Base-by-base conservation (phyloP, 2,113 vertebrate genomes). In the Brienomyrus brachyistius region DNA sequence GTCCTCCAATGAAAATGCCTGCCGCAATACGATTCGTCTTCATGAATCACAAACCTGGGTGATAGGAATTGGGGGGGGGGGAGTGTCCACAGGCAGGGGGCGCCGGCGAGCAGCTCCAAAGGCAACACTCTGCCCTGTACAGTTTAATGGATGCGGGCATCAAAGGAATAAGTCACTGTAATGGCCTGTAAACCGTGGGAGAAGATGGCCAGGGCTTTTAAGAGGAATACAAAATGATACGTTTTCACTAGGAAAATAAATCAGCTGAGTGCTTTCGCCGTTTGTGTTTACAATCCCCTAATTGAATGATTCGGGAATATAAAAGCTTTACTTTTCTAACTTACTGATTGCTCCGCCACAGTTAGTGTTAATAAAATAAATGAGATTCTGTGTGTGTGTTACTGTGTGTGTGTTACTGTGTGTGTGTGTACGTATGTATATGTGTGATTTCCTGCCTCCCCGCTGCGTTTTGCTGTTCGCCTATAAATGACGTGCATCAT, bases 161-260 rank as follows among this genome's bases (percentile, higher is more conserved):
- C 93, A 92, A 93, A 95, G 94, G 95, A 94, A 90, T 96, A 96
- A 96, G 93, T 97, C 97, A 96, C 94, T 94, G 95, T 96, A 97
- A 97, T 96, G 95, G 95, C 93, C 96, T 97, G 95, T 96, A 97
- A 97, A 97, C 96, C 96, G 95, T 74, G 70, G 95, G 93, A 94
- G 94, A 95, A 97, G 94, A 96, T 97, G 96, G 96, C 95, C 96
- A 93, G 96, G 94, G 95, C 96, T 97, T 97, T 97, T 96, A 97
- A 95, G 95, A 95, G 95, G 95, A 94, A 96, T 96, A 97, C 97
- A 96, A 97, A 97, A 93, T 95, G 95, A 95, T 96, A 95, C 96
- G 97, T 96, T 91, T 94, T 94, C 95, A 94, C 95, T 95, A 94
- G 95, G 94, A 95, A 94, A 94, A 95, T 96, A 96, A 96, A 97